Percentiles rank a stretch among this genome's conserved stretches.
Evolutionary conservation across 2,113 vertebrate species (phyloP).

Genomic region (Craseonycteris thonglongyai): DNA sequence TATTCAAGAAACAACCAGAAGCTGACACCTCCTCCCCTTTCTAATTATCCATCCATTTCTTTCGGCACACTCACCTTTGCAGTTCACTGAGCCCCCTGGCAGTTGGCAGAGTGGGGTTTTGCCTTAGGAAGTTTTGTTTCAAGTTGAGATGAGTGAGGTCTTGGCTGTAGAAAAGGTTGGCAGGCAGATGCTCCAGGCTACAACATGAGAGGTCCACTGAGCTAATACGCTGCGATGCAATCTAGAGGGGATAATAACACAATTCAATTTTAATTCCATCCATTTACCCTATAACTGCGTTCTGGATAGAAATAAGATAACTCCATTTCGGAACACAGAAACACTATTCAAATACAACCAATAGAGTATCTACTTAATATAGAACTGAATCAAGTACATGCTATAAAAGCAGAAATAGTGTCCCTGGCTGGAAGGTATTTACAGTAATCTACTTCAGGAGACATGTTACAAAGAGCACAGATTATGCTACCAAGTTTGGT

Average conservation of each 20-base stretch:
- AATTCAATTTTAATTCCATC: not conserved
- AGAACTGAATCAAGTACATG: not conserved
- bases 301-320: not conserved
- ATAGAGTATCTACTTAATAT: not conserved
- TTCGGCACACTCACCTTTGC: constrained; percentile 88
- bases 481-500: not conserved
- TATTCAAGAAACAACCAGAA: not conserved
- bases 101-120: constrained; percentile 76
- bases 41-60: not conserved
- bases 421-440: not conserved
- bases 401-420: not conserved
- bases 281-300: not conserved
- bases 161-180: constrained; percentile 97
- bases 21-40: not conserved
- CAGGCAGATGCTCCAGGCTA: constrained; percentile 94
- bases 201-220: constrained; percentile 98
- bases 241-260: constrained; percentile 76
- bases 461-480: not conserved
- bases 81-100: constrained; percentile 88
- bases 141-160: constrained; percentile 99
- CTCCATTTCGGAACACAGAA: not conserved
- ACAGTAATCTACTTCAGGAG: not conserved
- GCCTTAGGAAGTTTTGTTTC: constrained; percentile 94
- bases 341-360: not conserved
- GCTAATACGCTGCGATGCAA: constrained; percentile 97